phyloP scores from a whole-genome alignment of 2,113 vertebrate genomes.

The Labeo catla region DNA sequence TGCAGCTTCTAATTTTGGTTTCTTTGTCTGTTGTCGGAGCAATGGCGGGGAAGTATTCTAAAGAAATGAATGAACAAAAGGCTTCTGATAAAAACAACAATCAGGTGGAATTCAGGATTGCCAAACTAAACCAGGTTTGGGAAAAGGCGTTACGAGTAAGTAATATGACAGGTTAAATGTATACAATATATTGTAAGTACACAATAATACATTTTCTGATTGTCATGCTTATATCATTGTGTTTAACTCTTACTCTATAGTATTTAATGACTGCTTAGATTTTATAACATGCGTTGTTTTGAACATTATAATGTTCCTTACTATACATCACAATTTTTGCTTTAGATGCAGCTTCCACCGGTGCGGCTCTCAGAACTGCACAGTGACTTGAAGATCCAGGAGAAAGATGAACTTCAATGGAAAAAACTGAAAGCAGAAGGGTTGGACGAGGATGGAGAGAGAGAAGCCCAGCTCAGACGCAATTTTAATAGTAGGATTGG shows the following conservation, averaged over 20 bases:
- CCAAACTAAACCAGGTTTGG: conserved; percentile 91
- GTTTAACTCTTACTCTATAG: not conserved
- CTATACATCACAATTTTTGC: not conserved
- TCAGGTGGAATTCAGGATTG: conserved; percentile 85
- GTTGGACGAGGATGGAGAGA: conserved; percentile 88
- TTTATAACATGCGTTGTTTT: not conserved
- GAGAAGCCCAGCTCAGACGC: conserved; percentile 86
- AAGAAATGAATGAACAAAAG: conserved; percentile 82
- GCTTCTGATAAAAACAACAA: conserved; percentile 59
- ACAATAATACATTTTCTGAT: not conserved
- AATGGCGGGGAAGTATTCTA: conserved; percentile 85
- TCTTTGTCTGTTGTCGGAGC: conserved; percentile 59
- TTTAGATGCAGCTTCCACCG: conserved; percentile 85
- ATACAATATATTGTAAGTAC: not conserved
- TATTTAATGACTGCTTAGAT: not conserved
- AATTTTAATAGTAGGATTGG: conserved; percentile 77
- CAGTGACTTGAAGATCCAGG: conserved; percentile 93
- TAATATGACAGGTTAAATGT: not conserved
- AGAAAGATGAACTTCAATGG: conserved; percentile 93
- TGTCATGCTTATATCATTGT: not conserved
- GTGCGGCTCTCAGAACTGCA: conserved; percentile 89
- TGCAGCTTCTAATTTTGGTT: conserved; percentile 48
- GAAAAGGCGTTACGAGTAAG: conserved; percentile 91
- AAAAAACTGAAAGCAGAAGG: conserved; percentile 93
- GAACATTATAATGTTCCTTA: not conserved